These are phyloP conservation scores for Ploceus nigricollis DNA, from an alignment of 2,113 vertebrate genomes.

Conservation along the genomic window DNA sequence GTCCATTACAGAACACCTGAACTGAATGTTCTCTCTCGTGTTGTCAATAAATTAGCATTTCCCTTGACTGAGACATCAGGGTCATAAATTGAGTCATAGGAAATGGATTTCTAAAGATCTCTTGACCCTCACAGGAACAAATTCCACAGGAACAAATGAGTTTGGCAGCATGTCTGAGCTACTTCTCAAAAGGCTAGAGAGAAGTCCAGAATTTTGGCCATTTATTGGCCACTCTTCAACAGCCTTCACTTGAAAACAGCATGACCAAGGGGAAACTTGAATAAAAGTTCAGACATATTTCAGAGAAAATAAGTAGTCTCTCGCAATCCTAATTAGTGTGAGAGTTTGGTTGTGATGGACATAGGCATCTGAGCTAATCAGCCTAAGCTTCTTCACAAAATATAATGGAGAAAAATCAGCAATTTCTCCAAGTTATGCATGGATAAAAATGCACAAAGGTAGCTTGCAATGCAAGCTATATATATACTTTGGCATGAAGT, in stretches of 20 bases:
- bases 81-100: background rate
- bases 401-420: background rate
- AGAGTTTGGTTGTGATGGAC: background rate
- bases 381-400: background rate
- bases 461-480: background rate
- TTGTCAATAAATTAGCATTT: background rate
- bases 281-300: background rate
- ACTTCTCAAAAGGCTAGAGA: background rate
- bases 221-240: background rate
- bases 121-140: background rate
- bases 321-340: background rate
- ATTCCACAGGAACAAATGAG: background rate
- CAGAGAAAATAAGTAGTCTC: background rate
- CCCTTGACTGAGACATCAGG: background rate
- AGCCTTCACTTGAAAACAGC: background rate
- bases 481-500: background rate
- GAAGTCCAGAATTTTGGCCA: background rate
- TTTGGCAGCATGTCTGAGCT: background rate
- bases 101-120: background rate
- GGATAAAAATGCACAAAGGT: background rate
- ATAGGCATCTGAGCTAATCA: background rate
- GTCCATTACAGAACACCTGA: background rate
- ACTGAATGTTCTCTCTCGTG: rapidly evolving
- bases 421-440: background rate
- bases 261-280: background rate